phyloP scores from a whole-genome alignment of 2,888 invertebrate genomes.

The Leucophenga montana region DNA sequence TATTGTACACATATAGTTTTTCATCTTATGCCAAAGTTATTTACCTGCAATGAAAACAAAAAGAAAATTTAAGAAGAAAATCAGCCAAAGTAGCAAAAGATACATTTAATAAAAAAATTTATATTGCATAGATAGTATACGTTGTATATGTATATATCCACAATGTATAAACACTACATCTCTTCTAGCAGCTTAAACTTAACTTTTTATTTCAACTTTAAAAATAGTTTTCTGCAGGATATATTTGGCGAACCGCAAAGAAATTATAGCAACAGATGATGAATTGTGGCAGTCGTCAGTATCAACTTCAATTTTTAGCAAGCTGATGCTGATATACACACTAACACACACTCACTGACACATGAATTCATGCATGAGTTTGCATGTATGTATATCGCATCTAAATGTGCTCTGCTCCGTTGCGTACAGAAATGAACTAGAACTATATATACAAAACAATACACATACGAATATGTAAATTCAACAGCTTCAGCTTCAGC shows the following conservation, averaged over 20 bases:
- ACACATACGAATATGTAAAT: background rate
- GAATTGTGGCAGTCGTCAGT: background rate
- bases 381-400: background rate
- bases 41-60: constrained; percentile 53
- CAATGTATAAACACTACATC: too few species aligned
- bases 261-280: background rate
- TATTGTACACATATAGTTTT: constrained; percentile 37
- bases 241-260: too few species aligned
- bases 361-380: too few species aligned
- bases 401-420: background rate
- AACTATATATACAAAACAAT: too few species aligned
- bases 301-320: constrained; percentile 1
- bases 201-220: background rate
- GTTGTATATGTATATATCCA: too few species aligned
- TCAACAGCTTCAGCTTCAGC: background rate
- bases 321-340: background rate
- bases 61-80: background rate
- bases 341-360: too few species aligned
- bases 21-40: constrained; percentile 45
- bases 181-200: too few species aligned
- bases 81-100: background rate
- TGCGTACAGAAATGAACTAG: background rate
- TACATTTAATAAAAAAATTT: background rate
- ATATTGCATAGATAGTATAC: too few species aligned
- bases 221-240: too few species aligned